A percentile compares a stretch with the other conserved stretches of the same genome.
These are phyloP conservation scores for Tricholauxania praeusta DNA, from an alignment of 2,888 invertebrate species.

Conservation along the genomic window DNA sequence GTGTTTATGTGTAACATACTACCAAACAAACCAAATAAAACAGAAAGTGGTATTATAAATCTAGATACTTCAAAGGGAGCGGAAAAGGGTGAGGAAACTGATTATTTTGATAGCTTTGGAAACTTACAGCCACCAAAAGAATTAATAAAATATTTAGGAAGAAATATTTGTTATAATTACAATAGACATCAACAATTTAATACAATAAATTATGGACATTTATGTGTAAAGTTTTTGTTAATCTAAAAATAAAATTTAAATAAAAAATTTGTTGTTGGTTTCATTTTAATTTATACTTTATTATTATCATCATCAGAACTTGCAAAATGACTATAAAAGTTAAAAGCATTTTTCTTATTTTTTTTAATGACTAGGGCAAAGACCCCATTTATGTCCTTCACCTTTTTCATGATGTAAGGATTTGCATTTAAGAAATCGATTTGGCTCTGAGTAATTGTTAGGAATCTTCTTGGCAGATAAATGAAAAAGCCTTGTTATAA, in stretches of 20 bases:
- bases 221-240: constrained; percentile 39
- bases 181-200: constrained; percentile 52
- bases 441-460: no score
- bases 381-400: no score
- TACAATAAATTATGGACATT: constrained; percentile 35
- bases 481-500: no score
- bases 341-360: no score
- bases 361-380: no score
- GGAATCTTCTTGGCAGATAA: no score
- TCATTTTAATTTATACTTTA: no score
- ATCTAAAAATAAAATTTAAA: not conserved
- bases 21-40: constrained; percentile 27
- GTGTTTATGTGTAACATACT: constrained; percentile 47
- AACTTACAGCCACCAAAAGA: constrained; percentile 57
- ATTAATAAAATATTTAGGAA: constrained; percentile 51
- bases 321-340: no score
- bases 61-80: constrained; percentile 50
- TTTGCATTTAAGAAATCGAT: no score
- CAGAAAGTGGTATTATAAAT: constrained; percentile 43
- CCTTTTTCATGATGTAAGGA: no score
- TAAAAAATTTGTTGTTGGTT: no score
- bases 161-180: constrained; percentile 53
- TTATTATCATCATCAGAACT: no score
- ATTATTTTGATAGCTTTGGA: constrained; percentile 64
- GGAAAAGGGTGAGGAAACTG: constrained; percentile 52